Percentiles rank a stretch among this genome's conserved stretches.
Conservation (phyloP, 2,113 vertebrate species). For the Saimiri boliviensis region DNA sequence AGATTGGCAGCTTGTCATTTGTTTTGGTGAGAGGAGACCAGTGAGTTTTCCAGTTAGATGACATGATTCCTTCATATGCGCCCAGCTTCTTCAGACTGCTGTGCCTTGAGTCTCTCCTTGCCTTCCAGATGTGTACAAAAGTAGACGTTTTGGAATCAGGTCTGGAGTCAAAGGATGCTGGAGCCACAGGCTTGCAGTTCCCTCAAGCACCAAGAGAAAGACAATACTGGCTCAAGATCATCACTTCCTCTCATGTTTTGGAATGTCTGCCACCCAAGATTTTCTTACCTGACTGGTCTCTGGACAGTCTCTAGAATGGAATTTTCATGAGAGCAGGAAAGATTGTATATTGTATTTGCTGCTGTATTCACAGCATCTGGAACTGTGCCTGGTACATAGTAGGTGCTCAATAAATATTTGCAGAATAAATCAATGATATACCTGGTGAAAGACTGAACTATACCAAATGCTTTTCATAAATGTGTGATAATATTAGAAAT, state of each 20-base stretch:
- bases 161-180: neutral
- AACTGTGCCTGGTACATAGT: neutral
- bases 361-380: neutral
- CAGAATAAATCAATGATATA: neutral
- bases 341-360: neutral
- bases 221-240: neutral
- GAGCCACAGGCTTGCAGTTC: neutral
- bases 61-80: neutral
- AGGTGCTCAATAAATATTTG: neutral
- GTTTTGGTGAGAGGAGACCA: neutral
- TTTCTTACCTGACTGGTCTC: neutral
- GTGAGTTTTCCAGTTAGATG: neutral
- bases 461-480: neutral
- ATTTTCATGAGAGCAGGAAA: neutral
- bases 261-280: neutral
- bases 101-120: neutral
- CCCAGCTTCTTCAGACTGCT: neutral
- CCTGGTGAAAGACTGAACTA: neutral
- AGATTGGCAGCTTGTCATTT: neutral
- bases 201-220: neutral
- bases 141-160: neutral
- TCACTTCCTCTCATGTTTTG: neutral
- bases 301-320: neutral
- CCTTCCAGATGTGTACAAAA: neutral
- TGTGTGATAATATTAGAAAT: neutral